Evolutionary conservation across 2,888 invertebrate genomes (phyloP), one percentile per base, ranked within the genome.

Genomic region (Eupithecia centaureata): DNA sequence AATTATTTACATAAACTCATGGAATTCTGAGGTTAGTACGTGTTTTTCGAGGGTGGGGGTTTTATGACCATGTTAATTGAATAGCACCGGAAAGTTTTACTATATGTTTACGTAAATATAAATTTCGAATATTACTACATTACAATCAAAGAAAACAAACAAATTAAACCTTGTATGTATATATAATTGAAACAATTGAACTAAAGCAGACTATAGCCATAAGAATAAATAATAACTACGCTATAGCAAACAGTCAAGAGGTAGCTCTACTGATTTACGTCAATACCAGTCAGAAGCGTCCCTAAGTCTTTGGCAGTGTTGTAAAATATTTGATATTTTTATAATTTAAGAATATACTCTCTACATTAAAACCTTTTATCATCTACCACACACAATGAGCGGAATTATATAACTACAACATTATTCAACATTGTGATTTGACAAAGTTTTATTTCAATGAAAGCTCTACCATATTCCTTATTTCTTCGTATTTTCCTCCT

Each of bases 1-100:
- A 18, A 4, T 5, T n/a, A 60, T 60, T 47, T 60, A 47, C 60
- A 60, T 60, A 30, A 42, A 60, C 13, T 47, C 60, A 47, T 30
- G 47, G 47, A n/a, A n/a, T 30, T 28, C 54, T 56, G 18, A n/a
- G n/a, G 30, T 56, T 18, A 28, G 28, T n/a, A 30, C 28, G 27
- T 56, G 28, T 27, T 56, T 54, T 47, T 54, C 28, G 4, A 15
- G 15, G 54, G 8, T 56, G 27, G 18, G 8, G 18, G 47, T 47
- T 56, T 56, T 28, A 28, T 56, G 54, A 56, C 30, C 30, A 28
- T 30, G 27, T 27, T 15, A n/a, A 56, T 28, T 28, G 30, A 54
- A 56, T 30, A 56, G n/a, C 54, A n/a, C n/a, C 30, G 54, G 30
- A 56, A 28, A 30, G 30, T 30, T 30, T 3, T 47, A 12, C 12